Percentiles rank a stretch among this genome's conserved stretches.
phyloP scores from a whole-genome alignment of 2,888 invertebrate genomes.

The Syrista parreyssii region DNA sequence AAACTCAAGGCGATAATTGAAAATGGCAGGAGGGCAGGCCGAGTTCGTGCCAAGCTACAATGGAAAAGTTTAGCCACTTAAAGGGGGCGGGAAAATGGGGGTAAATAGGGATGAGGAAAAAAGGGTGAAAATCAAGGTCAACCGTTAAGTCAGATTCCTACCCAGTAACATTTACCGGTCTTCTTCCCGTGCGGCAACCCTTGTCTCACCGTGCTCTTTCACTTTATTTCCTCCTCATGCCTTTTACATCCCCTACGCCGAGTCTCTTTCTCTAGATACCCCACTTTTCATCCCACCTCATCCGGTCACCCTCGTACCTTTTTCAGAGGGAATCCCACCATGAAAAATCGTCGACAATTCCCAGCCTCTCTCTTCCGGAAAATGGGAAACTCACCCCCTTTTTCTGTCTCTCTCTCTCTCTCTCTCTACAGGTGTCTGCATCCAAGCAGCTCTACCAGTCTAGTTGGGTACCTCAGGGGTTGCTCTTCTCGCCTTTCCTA shows the following conservation, averaged over 20 bases:
- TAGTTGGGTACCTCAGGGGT: too few species aligned
- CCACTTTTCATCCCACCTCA: not conserved
- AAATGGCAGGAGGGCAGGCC: not conserved
- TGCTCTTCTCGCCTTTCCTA: too few species aligned
- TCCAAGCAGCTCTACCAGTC: too few species aligned
- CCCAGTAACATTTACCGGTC: conserved; percentile 28
- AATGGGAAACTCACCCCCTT: not conserved
- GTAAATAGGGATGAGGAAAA: too few species aligned
- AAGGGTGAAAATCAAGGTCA: conserved; percentile 32
- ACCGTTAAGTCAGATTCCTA: conserved; percentile 33
- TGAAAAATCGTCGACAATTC: not conserved
- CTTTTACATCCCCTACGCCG: conserved; percentile 20
- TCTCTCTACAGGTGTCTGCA: too few species aligned
- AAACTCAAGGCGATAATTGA: not conserved
- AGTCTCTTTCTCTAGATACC: not conserved
- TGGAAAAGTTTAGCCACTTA: not conserved
- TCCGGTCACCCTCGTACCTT: not conserved
- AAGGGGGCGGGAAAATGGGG: not conserved
- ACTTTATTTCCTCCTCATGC: conserved; percentile 32
- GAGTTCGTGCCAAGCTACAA: not conserved
- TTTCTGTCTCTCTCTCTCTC: not conserved
- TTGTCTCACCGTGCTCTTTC: conserved; percentile 19
- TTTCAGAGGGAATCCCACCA: not conserved
- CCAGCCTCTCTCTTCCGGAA: not conserved
- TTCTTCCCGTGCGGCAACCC: conserved; percentile 1